A percentile compares a stretch with the other conserved stretches of the same genome.
phyloP scores from a whole-genome alignment of 1,140 invertebrate species.

The Nymphalis io region DNA sequence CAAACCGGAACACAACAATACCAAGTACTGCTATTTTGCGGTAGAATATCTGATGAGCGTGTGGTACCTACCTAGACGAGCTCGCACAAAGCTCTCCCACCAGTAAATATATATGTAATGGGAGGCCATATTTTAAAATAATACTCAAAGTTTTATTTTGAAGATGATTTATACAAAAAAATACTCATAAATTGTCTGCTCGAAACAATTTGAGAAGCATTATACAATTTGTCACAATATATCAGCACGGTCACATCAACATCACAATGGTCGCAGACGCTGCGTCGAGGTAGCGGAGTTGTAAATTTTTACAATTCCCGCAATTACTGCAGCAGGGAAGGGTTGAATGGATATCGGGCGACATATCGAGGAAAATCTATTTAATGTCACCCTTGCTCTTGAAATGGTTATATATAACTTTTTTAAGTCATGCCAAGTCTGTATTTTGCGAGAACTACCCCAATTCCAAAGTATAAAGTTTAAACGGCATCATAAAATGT shows the following conservation, averaged over 20 bases:
- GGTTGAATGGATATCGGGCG: slow-evolving; percentile 50
- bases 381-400: slow-evolving; percentile 17
- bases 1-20: too few species aligned
- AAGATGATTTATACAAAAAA: too few species aligned
- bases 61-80: too few species aligned
- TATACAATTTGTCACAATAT: slow-evolving; percentile 52
- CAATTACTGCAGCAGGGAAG: slow-evolving; percentile 45
- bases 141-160: too few species aligned
- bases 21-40: too few species aligned
- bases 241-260: slow-evolving; percentile 55
- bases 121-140: too few species aligned
- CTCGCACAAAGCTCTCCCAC: too few species aligned
- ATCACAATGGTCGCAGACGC: slow-evolving; percentile 65
- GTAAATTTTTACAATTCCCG: slow-evolving; percentile 75
- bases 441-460: too few species aligned
- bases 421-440: background rate
- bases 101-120: too few species aligned
- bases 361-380: slow-evolving; percentile 29
- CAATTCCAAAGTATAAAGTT: too few species aligned
- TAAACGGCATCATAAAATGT: too few species aligned
- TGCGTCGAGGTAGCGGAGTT: slow-evolving; percentile 61
- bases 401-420: background rate
- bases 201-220: slow-evolving; percentile 47
- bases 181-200: background rate
- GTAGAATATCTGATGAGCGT: too few species aligned